These are phyloP conservation scores for Saxidomus purpurata DNA, from an alignment of 1,140 invertebrate genomes.

Conservation along the genomic window DNA sequence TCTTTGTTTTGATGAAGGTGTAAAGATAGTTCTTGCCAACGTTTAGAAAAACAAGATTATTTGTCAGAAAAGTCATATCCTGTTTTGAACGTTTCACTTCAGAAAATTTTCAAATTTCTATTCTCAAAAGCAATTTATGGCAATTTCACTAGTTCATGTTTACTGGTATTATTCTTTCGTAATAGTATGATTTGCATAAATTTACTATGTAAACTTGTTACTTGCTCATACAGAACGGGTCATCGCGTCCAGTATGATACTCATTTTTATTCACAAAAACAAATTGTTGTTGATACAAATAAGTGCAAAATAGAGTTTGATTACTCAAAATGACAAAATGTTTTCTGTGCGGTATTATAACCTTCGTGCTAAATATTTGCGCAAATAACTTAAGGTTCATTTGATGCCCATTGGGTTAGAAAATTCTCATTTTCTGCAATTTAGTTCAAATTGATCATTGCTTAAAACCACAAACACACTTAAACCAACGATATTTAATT, in stretches of 20 bases:
- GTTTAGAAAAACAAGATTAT: no score
- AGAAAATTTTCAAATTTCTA: no score
- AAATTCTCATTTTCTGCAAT: background rate
- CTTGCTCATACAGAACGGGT: background rate
- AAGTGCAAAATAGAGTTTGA: background rate
- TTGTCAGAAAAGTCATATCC: no score
- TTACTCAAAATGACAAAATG: background rate
- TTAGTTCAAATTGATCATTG: conserved; percentile 6
- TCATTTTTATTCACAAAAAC: background rate
- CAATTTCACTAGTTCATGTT: no score
- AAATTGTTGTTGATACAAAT: conserved; percentile 11
- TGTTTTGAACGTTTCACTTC: no score
- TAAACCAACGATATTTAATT: background rate
- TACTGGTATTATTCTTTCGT: no score
- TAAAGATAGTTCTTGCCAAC: no score
- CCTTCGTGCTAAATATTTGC: conserved; percentile 1
- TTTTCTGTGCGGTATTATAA: no score
- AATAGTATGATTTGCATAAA: conserved; percentile 11
- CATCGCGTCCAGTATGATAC: background rate
- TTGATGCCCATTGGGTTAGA: background rate
- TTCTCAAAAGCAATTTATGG: no score
- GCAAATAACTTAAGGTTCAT: conserved; percentile 4
- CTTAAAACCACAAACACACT: background rate
- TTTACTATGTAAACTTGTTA: background rate
- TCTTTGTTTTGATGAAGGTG: no score